Conservation (phyloP, 2,888 invertebrate genomes). For the Harpalus rubripes region DNA sequence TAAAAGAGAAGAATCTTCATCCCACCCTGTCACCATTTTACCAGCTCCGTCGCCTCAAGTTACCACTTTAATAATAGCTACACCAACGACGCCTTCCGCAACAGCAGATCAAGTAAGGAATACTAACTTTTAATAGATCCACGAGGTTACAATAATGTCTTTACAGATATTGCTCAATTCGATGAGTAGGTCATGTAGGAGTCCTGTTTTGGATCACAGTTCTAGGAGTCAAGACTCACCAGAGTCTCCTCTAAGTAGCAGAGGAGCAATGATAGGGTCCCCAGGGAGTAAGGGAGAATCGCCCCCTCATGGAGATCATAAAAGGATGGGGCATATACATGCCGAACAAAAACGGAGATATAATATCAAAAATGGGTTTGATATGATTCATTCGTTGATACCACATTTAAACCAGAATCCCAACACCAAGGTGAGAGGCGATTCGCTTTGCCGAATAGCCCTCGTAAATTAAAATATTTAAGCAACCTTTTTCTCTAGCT, state of each 20-base stretch:
- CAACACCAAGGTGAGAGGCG: constrained; percentile 88
- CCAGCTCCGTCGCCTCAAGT: constrained; percentile 69
- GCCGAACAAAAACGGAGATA: constrained; percentile 97
- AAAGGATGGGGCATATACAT: constrained; percentile 93
- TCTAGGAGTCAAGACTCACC: constrained; percentile 80
- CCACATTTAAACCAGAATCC: constrained; percentile 95
- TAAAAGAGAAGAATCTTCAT: constrained; percentile 73
- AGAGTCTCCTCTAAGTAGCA: constrained; percentile 80
- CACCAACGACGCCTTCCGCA: constrained; percentile 54
- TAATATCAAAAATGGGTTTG: constrained; percentile 98
- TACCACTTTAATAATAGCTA: constrained; percentile 59
- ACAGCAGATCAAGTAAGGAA: constrained; percentile 55
- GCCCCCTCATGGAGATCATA: constrained; percentile 82
- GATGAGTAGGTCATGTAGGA: constrained; percentile 75
- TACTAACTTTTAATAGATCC: not conserved
- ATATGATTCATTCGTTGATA: constrained; percentile 94
- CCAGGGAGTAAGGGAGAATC: constrained; percentile 78
- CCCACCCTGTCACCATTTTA: constrained; percentile 66
- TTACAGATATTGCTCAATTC: constrained; percentile 69
- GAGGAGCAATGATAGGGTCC: constrained; percentile 74
- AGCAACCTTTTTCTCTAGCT: constrained; percentile 79
- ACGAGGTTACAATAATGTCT: too few species aligned
- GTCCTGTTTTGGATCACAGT: constrained; percentile 76
- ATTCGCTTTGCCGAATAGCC: too few species aligned
- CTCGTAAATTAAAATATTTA: too few species aligned